Evolutionary conservation across 2,888 invertebrate species (phyloP).

Genomic region (Dioctria rufipes): DNA sequence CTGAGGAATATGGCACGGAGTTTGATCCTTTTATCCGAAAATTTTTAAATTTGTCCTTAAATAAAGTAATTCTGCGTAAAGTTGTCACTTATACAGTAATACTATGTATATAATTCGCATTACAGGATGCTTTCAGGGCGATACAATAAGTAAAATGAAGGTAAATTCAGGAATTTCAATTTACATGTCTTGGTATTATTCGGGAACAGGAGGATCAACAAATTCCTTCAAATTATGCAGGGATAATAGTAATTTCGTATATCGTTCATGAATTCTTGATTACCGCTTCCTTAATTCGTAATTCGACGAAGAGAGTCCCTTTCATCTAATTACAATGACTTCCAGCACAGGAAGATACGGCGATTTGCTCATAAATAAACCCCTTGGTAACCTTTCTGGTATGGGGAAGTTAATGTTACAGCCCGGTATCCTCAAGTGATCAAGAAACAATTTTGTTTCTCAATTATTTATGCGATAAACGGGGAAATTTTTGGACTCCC

Average conservation of each 20-base stretch:
- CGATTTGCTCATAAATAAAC: conserved; percentile 43
- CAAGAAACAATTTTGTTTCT: conserved; percentile 60
- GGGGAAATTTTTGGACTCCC: conserved; percentile 44
- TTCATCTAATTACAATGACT: conserved; percentile 49
- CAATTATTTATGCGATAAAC: conserved; percentile 60
- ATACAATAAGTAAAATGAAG: conserved; percentile 9
- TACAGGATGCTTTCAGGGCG: background rate
- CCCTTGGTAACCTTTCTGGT: conserved; percentile 44
- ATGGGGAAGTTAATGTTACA: conserved; percentile 50
- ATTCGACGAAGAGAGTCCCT: conserved; percentile 24
- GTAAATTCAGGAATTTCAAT: conserved; percentile 45
- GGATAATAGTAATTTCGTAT: conserved; percentile 47
- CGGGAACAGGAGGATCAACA: background rate
- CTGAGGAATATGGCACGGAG: background rate
- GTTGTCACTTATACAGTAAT: background rate
- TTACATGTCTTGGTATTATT: conserved; percentile 1
- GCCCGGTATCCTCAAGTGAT: conserved; percentile 60
- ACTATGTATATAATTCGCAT: background rate
- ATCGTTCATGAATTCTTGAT: conserved; percentile 48
- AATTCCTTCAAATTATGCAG: conserved; percentile 39
- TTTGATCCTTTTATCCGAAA: no score
- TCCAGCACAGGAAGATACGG: conserved; percentile 1
- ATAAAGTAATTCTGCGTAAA: no score
- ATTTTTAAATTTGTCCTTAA: background rate
- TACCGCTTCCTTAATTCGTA: conserved; percentile 35